Conservation (phyloP, 2,888 invertebrate genomes). For the Malthinus flaveolus region DNA sequence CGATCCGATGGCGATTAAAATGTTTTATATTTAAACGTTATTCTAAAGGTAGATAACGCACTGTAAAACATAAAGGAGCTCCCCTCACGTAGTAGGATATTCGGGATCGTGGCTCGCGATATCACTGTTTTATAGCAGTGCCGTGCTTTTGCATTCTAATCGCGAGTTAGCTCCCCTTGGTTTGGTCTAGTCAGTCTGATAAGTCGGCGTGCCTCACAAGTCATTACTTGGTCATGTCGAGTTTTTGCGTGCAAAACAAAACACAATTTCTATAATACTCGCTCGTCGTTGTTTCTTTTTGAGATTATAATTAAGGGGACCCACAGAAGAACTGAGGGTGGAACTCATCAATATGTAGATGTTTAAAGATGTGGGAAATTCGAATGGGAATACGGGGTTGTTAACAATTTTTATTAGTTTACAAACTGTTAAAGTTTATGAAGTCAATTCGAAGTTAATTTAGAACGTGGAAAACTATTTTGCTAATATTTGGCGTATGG, state of each 20-base stretch:
- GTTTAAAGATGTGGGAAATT: neutral
- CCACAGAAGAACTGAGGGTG: neutral
- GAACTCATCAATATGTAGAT: neutral
- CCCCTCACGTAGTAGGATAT: constrained; percentile 28
- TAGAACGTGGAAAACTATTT: too few relatives aligned
- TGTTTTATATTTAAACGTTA: constrained; percentile 1
- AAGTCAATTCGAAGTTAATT: too few relatives aligned
- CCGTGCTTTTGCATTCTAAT: constrained; percentile 38
- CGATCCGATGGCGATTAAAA: neutral
- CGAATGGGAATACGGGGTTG: neutral
- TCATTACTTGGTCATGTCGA: constrained; percentile 13
- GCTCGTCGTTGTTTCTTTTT: neutral
- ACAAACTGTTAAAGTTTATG: too few relatives aligned
- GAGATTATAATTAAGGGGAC: neutral
- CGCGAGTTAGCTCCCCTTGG: constrained; percentile 28
- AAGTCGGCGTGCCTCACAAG: constrained; percentile 23
- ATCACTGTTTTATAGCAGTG: constrained; percentile 35
- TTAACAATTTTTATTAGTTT: too few relatives aligned
- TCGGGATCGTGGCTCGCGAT: constrained; percentile 28
- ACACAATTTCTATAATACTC: neutral
- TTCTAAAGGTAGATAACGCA: constrained; percentile 2
- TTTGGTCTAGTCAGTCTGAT: constrained; percentile 27
- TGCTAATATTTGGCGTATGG: neutral
- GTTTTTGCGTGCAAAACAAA: constrained; percentile 12
- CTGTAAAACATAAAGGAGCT: constrained; percentile 13